Evolutionary conservation across 2,797 vertebrate genomes (phyloP).

Genomic region (Notamacropus eugenii): DNA sequence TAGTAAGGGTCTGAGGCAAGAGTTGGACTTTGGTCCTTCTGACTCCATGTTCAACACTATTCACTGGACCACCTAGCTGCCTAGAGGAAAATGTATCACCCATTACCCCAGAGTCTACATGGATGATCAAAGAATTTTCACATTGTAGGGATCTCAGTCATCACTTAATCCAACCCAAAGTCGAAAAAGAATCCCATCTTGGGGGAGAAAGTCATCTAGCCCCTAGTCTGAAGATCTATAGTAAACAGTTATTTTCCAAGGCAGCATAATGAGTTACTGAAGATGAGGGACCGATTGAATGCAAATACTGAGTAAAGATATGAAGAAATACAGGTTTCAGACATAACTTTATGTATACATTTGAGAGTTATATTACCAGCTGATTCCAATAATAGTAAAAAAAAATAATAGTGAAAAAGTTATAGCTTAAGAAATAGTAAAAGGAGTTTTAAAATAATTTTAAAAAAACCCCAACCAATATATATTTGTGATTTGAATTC

Average conservation of each 20-base stretch:
- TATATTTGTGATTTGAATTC: neutral
- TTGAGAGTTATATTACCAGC: neutral
- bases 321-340: neutral
- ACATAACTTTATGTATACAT: neutral
- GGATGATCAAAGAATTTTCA: neutral
- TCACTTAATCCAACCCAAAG: neutral
- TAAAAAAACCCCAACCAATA: neutral
- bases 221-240: neutral
- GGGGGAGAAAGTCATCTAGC: neutral
- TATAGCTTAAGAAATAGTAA: neutral
- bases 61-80: neutral
- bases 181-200: neutral
- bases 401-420: neutral
- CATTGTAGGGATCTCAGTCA: neutral
- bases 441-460: too few species aligned
- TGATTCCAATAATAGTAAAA: neutral
- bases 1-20: neutral
- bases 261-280: neutral
- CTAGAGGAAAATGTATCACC: neutral
- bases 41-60: neutral
- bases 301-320: neutral
- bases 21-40: neutral
- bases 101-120: neutral
- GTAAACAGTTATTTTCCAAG: neutral
- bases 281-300: neutral